Evolutionary conservation across 1,140 invertebrate genomes (phyloP), one percentile per base, ranked within the genome.

Genomic region (Coptotermes formosanus): DNA sequence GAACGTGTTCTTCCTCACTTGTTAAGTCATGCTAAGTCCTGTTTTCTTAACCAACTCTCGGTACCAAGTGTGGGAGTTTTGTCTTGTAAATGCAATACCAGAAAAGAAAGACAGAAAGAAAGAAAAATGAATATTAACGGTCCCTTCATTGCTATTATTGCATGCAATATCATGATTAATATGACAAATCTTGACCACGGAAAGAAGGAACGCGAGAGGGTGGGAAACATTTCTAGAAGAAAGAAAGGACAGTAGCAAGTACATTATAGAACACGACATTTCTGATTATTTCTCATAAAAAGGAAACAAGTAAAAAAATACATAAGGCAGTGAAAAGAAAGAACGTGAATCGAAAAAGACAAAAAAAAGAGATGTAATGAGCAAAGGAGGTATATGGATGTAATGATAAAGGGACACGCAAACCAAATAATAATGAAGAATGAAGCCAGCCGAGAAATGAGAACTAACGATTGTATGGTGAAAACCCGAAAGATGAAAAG

Each of bases 131-230:
- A 75, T 75, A 75, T 30, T 75, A 75, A 30, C 64, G 59, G 59
- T 1, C 12, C 21, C 21, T 19, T 64, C 4, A 64, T 75, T 75
- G 64, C n/a, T 64, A n/a, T 75, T 30, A 3, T 25, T 45, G 82
- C 82, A 83, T 83, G 82, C 82, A 44, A 83, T 83, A 83, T 23
- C 82, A 83, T 83, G 82, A 83, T 83, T 83, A 83, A 83, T 83
- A 83, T 52, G 64, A 75, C 64, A 75, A 75, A 75, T 75, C 64
- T 75, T 75, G 25, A 75, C 64, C 48, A 25, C 82, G 82, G 82
- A 43, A 52, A 44, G 38, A 21, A 43, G 64, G 64, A 25, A 8
- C 3, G 2, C 3, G 64, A 30, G 7, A n/a, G 25, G 7, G 64
- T 19, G 23, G 38, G 23, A 82, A 82, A 82, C 43, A 12, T 32